Base-by-base conservation (phyloP, 2,113 vertebrate species). In the Channa argus region DNA sequence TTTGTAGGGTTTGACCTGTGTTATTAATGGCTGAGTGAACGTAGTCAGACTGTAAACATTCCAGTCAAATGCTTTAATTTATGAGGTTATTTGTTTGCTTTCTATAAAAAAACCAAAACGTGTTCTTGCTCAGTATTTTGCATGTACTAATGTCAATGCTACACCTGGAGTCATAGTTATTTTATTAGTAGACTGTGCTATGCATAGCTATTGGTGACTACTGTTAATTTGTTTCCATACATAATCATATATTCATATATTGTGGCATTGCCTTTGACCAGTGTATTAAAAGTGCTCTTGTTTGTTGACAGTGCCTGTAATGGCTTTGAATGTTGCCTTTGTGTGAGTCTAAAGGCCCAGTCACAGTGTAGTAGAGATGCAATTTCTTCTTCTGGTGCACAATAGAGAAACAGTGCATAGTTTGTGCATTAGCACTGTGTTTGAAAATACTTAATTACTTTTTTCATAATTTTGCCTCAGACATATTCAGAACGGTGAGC, bases 231-330 rank as follows among this genome's bases (percentile, higher is more conserved):
- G 8, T 3, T 0, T 74, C 49, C 68, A n/a, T 33, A 41, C 63
- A 24, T 65, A 50, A 45, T 13, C n/a, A 38, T 72, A 34, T 74
- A 60, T 76, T 62, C 14, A 50, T 77, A 39, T 64, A 47, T 54
- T 46, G 43, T 70, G 38, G 44, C n/a, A 9, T 43, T 70, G 67
- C 72, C 82, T 89, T 79, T 50, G 75, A 78, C 39, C 3, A 39
- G 79, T 79, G 54, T 84, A 72, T 87, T 78, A 47, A 39, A 91
- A 91, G 85, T 92, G 88, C 88, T 92, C 86, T 91, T 89, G 89
- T 82, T 73, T 44, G 84, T 60, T 59, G 78, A 63, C 47, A 8
- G 82, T 81, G 88, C 76, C 84, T 85, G 64, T 72, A 45, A 34
- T 76, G 59, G 62, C 59, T 74, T 74, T 82, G 81, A 85, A 86